Evolutionary conservation across 2,113 vertebrate species (phyloP), one percentile per base, ranked within the genome.

Genomic region (Cygnus buccinator): DNA sequence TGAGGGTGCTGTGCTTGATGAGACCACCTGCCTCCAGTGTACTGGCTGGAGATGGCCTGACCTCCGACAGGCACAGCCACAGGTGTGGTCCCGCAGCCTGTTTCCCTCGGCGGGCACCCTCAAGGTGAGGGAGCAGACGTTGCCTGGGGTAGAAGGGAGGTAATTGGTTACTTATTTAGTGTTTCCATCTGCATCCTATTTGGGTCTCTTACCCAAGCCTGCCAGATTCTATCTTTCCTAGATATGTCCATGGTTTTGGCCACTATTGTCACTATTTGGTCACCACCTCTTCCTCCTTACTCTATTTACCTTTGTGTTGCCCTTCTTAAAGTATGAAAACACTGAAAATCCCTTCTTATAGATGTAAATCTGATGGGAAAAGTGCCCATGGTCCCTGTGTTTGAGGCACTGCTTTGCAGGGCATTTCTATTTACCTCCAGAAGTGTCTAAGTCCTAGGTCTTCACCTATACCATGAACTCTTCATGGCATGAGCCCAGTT

Each of bases 381-480:
- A 7, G 8, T 85, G 19, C 16, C 31, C 2, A 0, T 2, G 18
- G 41, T 83, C 28, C 16, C 43, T n/a, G 43, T 20, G 10, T 46
- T 57, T 5, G 58, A 37, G 80, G 70, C 13, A 23, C 66, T 58
- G 54, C 29, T 19, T 19, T 13, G 43, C 22, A 37, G 2, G 1
- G n/a, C 37, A 15, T 63, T 77, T 73, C 48, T 5, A 4, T 10
- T 3, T 11, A 21, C 4, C 20, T 82, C 39, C 48, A 0, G 0
- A 81, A 78, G 79, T 54, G 54, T 76, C 26, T 14, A 55, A 35
- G 70, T 44, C 61, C 21, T 10, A 33, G 17, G 15, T 50, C 33
- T 65, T 76, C 33, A 73, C 23, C 35, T 80, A 71, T 52, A 43
- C 65, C 55, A 35, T 65, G 57, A 61, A 5, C 70, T 7, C 14